These are phyloP conservation scores for Galerucella calmariensis DNA, from an alignment of 2,888 invertebrate genomes.

Conservation along the genomic window DNA sequence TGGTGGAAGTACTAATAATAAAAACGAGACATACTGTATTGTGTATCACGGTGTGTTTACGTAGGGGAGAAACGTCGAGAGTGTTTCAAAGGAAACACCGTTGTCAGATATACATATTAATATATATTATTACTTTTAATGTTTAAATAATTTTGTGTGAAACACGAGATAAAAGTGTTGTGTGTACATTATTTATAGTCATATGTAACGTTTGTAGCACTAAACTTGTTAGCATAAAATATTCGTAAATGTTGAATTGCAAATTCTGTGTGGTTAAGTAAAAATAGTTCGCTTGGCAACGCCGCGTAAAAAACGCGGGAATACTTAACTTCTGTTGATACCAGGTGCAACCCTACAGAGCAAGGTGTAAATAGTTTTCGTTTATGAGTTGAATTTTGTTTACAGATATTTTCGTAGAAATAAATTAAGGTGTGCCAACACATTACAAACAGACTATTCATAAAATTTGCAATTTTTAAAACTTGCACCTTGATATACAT, in stretches of 20 bases:
- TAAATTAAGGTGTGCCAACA: not conserved
- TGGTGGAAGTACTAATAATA: not conserved
- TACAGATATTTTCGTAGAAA: not conserved
- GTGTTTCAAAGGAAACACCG: not conserved
- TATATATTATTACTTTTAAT: not conserved
- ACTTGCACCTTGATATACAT: no score
- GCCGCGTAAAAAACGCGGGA: constrained; percentile 8
- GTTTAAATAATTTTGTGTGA: no score
- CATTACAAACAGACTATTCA: not conserved
- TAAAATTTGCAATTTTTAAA: no score
- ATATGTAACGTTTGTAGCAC: no score
- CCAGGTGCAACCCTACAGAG: constrained; percentile 14
- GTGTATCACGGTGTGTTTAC: not conserved
- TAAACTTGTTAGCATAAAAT: no score
- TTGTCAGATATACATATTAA: not conserved
- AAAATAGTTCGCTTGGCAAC: constrained; percentile 1
- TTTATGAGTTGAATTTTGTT: not conserved
- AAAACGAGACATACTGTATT: constrained; percentile 3
- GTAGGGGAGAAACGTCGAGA: not conserved
- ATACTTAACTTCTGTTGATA: not conserved
- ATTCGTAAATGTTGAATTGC: not conserved
- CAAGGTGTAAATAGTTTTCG: constrained; percentile 13
- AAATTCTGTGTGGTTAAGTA: not conserved
- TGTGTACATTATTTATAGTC: no score
- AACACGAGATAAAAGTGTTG: no score